Base-by-base conservation (phyloP, 2,888 invertebrate genomes). In the Lacanobia oleracea region DNA sequence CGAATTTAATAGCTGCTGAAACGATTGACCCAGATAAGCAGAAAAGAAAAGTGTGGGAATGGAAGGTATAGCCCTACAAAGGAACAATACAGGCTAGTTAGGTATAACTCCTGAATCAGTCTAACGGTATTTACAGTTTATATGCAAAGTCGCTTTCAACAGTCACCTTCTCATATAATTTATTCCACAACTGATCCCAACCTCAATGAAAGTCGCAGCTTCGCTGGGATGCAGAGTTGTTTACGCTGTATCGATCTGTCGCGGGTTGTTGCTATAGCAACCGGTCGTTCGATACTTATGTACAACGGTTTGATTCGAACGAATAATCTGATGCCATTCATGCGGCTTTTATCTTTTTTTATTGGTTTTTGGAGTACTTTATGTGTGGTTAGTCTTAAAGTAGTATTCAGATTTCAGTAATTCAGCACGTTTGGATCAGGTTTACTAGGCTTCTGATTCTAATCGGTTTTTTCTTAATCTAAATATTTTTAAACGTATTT, bases 231-330 rank as follows among this genome's bases (percentile, higher is more conserved):
- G 72, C 72, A 82, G 53, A 79, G 62, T 77, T 82, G 82, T 79
- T 82, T 77, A 72, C 83, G 66, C 65, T 27, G 54, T 83, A 82
- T 82, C 81, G 82, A 82, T 68, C 81, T 60, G 63, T 43, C 63
- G 33, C 72, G 57, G 53, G 60, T 16, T 62, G 82, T 84, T 65
- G 65, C 82, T 67, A 72, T 77, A 53, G 67, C 65, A 77, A 82
- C 82, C 57, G 23, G 50, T 43, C 64, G 66, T 16, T 67, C 67
- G n/a, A 60, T 78, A 57, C 79, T 56, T 63, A 45, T 51, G 33
- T 70, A 80, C n/a, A 51, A 57, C 67, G 63, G 40, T 66, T 68
- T 67, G 59, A 78, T 67, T 67, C 73, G 73, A 63, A 67, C 66
- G 27, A 57, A 77, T 81, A 69, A 82, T 66, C 64, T 23, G 65